Conservation (phyloP, 2,113 vertebrate species). For the Rhinolophus sinicus region DNA sequence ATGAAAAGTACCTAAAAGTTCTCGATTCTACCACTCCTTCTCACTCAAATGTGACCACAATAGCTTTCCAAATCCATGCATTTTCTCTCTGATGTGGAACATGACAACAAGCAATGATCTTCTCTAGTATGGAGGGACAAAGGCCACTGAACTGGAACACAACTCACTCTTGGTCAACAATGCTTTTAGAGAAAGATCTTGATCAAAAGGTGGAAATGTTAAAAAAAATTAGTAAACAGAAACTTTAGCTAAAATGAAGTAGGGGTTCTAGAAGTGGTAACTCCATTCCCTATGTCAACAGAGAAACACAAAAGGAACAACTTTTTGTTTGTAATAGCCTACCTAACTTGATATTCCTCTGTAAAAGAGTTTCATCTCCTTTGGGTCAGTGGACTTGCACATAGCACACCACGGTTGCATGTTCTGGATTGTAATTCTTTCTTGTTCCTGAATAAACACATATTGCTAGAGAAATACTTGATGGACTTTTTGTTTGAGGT, state of each 20-base stretch:
- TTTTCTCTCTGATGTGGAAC: background rate
- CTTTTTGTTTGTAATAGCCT: background rate
- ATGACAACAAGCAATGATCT: background rate
- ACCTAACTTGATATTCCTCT: background rate
- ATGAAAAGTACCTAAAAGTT: background rate
- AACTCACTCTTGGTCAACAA: background rate
- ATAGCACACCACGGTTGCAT: no score
- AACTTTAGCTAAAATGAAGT: background rate
- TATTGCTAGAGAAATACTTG: background rate
- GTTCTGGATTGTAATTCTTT: background rate
- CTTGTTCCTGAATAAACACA: background rate
- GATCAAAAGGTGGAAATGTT: background rate
- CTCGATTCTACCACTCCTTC: background rate
- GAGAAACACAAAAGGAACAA: background rate
- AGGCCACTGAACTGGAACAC: background rate
- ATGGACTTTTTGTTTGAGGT: background rate
- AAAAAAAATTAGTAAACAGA: background rate
- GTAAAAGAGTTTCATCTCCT: background rate
- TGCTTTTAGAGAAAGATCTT: background rate
- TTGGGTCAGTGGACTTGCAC: background rate
- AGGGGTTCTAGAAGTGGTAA: background rate
- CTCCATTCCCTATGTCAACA: no score
- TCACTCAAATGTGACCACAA: background rate
- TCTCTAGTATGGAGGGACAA: background rate
- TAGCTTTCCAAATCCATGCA: background rate